A percentile compares a stretch with the other conserved stretches of the same genome.
Conservation (phyloP, 2,113 vertebrate species). For the Phylloscopus whistleri region DNA sequence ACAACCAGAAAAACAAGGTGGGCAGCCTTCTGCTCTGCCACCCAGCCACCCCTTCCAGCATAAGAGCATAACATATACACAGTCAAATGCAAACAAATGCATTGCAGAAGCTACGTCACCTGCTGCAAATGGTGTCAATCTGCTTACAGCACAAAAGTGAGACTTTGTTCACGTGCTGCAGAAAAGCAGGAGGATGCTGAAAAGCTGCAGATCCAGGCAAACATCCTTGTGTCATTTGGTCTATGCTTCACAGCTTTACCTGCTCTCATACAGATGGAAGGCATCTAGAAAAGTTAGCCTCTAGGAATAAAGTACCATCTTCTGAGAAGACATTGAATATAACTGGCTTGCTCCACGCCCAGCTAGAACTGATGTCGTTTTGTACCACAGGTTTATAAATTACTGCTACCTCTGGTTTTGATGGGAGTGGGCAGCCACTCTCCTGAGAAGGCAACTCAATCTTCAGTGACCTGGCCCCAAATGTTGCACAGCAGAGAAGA, state of each 20-base stretch:
- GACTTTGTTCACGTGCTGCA: accelerated
- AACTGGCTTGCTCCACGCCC: not conserved
- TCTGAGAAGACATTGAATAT: not conserved
- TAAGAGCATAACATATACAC: not conserved
- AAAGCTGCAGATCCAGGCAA: not conserved
- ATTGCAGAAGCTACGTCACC: not conserved
- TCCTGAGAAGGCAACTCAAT: not conserved
- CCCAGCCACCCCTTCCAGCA: not conserved
- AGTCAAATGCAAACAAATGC: not conserved
- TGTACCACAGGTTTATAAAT: not conserved
- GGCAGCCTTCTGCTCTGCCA: not conserved
- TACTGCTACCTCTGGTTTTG: not conserved
- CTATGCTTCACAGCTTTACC: not conserved
- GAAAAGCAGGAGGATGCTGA: not conserved
- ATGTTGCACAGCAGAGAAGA: not conserved
- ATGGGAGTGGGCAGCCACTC: not conserved
- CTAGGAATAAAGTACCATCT: not conserved
- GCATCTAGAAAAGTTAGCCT: not conserved
- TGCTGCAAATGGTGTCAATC: not conserved
- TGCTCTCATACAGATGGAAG: not conserved
- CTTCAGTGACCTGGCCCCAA: not conserved
- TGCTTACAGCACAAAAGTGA: not conserved
- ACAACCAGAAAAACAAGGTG: not conserved
- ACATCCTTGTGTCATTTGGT: not conserved
- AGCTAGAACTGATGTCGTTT: not conserved